Conservation (phyloP, 92 coral and sea anemone genomes). For the Virgularia gustaviana region DNA sequence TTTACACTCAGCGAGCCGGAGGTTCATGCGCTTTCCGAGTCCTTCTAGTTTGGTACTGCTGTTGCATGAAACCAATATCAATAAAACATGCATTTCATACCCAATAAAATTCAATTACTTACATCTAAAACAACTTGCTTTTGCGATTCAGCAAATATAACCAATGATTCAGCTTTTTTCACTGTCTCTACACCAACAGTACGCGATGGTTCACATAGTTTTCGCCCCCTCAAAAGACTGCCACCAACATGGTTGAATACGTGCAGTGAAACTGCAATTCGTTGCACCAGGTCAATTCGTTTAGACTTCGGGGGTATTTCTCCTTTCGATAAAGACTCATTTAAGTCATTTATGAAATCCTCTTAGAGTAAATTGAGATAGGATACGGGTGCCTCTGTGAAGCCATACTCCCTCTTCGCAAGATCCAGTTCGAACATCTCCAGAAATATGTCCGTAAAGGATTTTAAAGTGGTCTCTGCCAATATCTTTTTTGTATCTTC, state of each 20-base stretch:
- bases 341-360: constrained; percentile 44
- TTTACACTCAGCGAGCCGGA: neutral
- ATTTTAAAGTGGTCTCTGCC: constrained; percentile 17
- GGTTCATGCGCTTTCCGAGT: no score
- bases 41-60: no score
- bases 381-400: constrained; percentile 33
- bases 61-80: no score
- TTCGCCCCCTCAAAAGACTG: constrained; percentile 29
- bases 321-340: constrained; percentile 47
- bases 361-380: constrained; percentile 18
- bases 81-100: no score
- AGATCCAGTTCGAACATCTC: constrained; percentile 38
- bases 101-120: neutral
- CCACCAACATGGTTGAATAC: constrained; percentile 42
- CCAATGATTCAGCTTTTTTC: neutral
- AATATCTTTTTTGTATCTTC: constrained; percentile 36
- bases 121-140: constrained; percentile 1
- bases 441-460: constrained; percentile 46
- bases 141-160: neutral
- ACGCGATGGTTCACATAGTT: constrained; percentile 29
- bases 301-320: constrained; percentile 52
- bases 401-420: constrained; percentile 26
- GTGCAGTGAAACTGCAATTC: constrained; percentile 46
- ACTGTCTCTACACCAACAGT: neutral
- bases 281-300: constrained; percentile 42